These are phyloP conservation scores for Apus apus DNA, from an alignment of 2,113 vertebrate genomes.

Conservation along the genomic window DNA sequence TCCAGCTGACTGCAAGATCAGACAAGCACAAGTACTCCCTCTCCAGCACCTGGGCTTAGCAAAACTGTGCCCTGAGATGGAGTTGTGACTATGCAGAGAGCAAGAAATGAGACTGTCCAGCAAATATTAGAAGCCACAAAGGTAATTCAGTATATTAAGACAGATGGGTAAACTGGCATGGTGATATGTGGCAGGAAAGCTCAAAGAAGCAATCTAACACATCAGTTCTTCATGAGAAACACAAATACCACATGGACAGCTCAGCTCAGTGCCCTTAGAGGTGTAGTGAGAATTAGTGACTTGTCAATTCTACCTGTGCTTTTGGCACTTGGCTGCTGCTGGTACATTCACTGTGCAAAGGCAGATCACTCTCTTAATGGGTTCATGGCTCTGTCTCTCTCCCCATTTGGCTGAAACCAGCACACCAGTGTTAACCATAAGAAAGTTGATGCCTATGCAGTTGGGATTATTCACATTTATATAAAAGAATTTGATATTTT, in stretches of 20 bases:
- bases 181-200: background rate
- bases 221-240: background rate
- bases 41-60: background rate
- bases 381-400: background rate
- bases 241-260: background rate
- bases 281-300: background rate
- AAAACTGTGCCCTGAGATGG: background rate
- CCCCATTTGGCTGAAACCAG: background rate
- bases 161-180: background rate
- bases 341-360: background rate
- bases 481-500: background rate
- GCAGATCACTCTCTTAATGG: background rate
- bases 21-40: background rate
- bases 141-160: background rate
- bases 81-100: background rate
- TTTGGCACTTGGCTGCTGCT: background rate
- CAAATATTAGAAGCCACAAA: background rate
- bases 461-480: background rate
- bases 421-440: background rate
- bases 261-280: background rate
- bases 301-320: background rate
- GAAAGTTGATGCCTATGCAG: background rate
- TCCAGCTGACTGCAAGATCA: background rate
- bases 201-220: background rate
- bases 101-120: background rate